Evolutionary conservation across 2,113 vertebrate genomes (phyloP).

Genomic region (Chloebia gouldiae): DNA sequence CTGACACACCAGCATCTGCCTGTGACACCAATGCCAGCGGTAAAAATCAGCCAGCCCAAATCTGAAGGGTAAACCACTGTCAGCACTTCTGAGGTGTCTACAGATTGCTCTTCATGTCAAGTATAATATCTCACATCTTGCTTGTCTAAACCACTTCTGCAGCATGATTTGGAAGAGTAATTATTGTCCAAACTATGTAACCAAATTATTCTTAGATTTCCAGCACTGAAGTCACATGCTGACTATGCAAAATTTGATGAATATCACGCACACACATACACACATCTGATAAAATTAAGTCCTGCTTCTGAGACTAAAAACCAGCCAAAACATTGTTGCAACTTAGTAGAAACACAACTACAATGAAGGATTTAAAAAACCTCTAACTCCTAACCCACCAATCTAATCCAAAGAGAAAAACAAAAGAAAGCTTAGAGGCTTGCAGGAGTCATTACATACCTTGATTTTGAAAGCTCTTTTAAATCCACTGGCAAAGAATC

Average conservation of each 20-base stretch:
- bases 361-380: not conserved
- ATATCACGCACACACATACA: not conserved
- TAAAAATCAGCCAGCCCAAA: not conserved
- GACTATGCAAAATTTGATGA: not conserved
- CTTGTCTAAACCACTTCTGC: not conserved
- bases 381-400: not conserved
- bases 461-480: conserved; percentile 99
- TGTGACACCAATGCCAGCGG: not conserved
- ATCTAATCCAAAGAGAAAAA: not conserved
- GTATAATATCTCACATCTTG: not conserved
- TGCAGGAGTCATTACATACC: conserved; percentile 63
- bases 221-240: not conserved
- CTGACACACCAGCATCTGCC: not conserved
- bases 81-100: not conserved
- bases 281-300: not conserved
- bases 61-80: not conserved
- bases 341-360: not conserved
- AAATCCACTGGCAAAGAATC: conserved; percentile 99
- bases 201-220: not conserved
- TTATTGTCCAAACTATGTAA: not conserved
- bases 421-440: not conserved
- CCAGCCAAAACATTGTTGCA: not conserved
- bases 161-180: not conserved
- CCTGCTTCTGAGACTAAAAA: not conserved
- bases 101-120: not conserved